Evolutionary conservation across 64 coral and sea anemone genomes (phyloP), one percentile per base, ranked within the genome.

Genomic region (Actinia equina): DNA sequence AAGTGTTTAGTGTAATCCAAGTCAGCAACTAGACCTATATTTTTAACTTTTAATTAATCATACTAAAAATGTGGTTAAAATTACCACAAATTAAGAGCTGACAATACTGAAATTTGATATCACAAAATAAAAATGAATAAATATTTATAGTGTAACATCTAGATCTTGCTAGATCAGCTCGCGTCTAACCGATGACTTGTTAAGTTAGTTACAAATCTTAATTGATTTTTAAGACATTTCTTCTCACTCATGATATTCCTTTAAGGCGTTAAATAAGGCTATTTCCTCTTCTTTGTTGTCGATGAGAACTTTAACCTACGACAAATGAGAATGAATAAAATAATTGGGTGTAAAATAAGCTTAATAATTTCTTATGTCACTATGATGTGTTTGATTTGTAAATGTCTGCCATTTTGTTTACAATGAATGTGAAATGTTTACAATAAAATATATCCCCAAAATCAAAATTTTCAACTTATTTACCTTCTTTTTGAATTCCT

Each of bases 401-500:
- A 37, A 37, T 37, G 26, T 58, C 51, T 43, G 26, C 25, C 46
- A 83, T 57, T 57, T 82, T 3, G 23, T 15, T 27, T 27, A 54
- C 17, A 20, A 57, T 51, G 22, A 52, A 37, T 37, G 30, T 37
- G 30, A 58, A 84, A 84, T 84, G 11, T 59, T 58, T 56, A 41
- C 51, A 52, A 17, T 52, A 11, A 52, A 51, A 84, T 37, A 74
- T 30, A 11, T 10, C 25, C 11, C 25, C 11, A 1, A 15, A 65
- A 37, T 37, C 30, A 65, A 22, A 22, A 22, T 22, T 14, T 74
- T 41, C 69, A 26, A 74, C 69, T 74, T 14, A 12, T 51, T 86
- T 96, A 96, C 94, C 94, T 96, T 96, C 60, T 93, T 92, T 85
- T 93, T 96, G 86, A 96, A 96, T 37, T 96, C 94, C 44, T 86